Evolutionary conservation across 2,797 vertebrate species (phyloP).

Genomic region (Ficedula albicollis): DNA sequence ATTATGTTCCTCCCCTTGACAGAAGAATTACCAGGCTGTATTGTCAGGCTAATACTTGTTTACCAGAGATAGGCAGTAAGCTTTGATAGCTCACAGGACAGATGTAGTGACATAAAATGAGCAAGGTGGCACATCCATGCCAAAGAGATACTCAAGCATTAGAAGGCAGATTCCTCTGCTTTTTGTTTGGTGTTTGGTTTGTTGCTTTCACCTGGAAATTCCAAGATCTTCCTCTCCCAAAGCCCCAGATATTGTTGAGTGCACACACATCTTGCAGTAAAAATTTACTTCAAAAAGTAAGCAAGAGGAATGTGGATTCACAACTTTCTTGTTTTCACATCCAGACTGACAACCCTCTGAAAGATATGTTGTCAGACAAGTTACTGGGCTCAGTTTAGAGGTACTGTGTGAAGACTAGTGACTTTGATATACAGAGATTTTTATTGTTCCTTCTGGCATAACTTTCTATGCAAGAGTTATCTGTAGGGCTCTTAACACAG

Average conservation of each 20-base stretch:
- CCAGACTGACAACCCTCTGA: background rate
- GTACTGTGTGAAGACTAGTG: background rate
- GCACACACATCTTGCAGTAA: background rate
- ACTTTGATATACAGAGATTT: conserved; percentile 30
- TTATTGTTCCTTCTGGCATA: conserved; percentile 55
- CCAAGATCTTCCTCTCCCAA: background rate
- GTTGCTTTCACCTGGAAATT: background rate
- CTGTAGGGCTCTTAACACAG: conserved; percentile 3
- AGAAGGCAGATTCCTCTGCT: background rate
- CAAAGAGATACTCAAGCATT: background rate
- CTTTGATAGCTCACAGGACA: background rate
- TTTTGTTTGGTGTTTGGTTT: background rate
- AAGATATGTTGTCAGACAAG: background rate
- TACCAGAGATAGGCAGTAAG: background rate
- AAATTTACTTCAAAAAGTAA: background rate
- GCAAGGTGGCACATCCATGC: background rate
- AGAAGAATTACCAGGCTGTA: background rate
- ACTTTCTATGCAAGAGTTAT: conserved; percentile 34
- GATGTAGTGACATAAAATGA: background rate
- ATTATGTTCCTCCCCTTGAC: background rate
- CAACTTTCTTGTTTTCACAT: background rate
- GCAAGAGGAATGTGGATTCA: background rate
- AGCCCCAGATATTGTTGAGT: background rate
- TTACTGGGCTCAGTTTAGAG: conserved; percentile 5
- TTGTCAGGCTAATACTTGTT: background rate